Evolutionary conservation across 2,113 vertebrate genomes (phyloP).

Genomic region (Microcebus jonahi): DNA sequence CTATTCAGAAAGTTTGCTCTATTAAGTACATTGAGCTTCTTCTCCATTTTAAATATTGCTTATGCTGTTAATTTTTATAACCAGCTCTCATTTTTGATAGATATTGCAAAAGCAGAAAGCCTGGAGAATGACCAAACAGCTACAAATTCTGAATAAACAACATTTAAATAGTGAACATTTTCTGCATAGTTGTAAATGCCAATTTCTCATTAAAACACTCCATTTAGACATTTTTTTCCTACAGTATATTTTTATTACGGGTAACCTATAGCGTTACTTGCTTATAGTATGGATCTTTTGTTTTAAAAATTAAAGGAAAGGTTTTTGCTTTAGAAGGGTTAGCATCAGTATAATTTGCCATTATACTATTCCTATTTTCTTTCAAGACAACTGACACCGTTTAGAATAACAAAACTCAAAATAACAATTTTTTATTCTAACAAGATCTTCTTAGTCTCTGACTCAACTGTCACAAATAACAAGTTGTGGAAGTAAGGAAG

Average conservation of each 20-base stretch:
- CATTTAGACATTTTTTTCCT: neutral
- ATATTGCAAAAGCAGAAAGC: conserved; percentile 7
- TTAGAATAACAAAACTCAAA: neutral
- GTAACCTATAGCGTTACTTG: neutral
- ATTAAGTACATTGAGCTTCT: neutral
- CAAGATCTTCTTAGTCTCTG: neutral
- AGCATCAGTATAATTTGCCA: neutral
- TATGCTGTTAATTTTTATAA: conserved; percentile 44
- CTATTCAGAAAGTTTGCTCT: neutral
- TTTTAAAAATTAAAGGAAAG: conserved; percentile 29
- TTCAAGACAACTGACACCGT: neutral
- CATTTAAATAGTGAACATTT: neutral
- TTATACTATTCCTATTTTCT: neutral
- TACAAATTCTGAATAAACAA: conserved; percentile 40
- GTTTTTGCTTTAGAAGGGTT: conserved; percentile 45
- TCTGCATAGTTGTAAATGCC: neutral
- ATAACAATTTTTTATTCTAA: neutral
- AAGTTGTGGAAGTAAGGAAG: neutral
- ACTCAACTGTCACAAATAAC: neutral
- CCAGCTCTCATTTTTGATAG: conserved; percentile 20
- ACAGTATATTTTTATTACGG: neutral
- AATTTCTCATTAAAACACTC: conserved; percentile 3
- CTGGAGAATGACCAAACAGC: neutral
- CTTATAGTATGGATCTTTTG: neutral
- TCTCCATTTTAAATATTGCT: conserved; percentile 18